These are phyloP conservation scores for Cherax quadricarinatus DNA, from an alignment of 1,140 invertebrate species.

Conservation along the genomic window DNA sequence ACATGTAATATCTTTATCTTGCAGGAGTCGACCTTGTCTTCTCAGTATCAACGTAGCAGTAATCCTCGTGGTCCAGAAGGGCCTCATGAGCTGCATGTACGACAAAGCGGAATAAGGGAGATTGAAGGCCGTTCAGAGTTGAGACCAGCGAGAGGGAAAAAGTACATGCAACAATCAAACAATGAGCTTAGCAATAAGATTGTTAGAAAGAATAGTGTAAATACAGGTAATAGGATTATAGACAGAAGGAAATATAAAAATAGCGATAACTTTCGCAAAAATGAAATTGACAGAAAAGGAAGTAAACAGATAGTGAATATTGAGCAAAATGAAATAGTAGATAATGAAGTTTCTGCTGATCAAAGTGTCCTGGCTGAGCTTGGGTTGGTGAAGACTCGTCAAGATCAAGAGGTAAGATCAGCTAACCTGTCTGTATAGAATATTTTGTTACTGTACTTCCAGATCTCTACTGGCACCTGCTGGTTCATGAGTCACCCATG, in stretches of 20 bases:
- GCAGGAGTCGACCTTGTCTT: not conserved
- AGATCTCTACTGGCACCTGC: too few species aligned
- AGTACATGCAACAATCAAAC: not conserved
- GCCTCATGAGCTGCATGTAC: not conserved
- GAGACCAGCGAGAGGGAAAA: not conserved
- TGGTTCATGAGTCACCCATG: not conserved
- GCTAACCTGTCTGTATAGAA: too few species aligned
- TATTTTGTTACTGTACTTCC: not conserved
- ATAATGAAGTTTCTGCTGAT: not conserved
- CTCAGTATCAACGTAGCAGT: not conserved
- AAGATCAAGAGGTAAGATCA: conserved; percentile 42
- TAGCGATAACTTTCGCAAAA: not conserved
- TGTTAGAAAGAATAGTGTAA: not conserved
- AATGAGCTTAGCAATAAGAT: not conserved
- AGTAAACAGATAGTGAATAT: not conserved
- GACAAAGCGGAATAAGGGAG: not conserved
- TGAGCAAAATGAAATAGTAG: not conserved
- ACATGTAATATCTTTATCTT: not conserved
- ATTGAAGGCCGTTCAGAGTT: not conserved
- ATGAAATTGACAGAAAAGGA: not conserved
- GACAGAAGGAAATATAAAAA: conserved; percentile 15
- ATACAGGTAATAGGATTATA: not conserved
- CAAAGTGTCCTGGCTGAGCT: conserved; percentile 18
- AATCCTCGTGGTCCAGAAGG: not conserved
- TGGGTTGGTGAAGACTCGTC: conserved; percentile 52